Base-by-base conservation (phyloP, 2,113 vertebrate genomes). In the Ceuthmochares aereus region DNA sequence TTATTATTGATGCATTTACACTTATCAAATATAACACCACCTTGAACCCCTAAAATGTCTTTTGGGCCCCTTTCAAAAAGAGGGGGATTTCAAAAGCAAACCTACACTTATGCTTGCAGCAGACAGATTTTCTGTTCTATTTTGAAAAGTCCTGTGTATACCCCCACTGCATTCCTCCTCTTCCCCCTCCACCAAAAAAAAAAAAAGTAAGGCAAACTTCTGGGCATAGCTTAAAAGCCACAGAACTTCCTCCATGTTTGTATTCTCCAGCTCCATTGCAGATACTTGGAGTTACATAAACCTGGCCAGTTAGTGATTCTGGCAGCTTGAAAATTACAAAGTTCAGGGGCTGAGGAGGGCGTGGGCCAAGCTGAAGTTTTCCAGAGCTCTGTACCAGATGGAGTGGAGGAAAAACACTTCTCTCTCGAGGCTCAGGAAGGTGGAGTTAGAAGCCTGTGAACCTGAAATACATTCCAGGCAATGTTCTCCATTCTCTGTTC, bases 281-380 rank as follows among this genome's bases (percentile, higher is more conserved):
- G 89, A 94, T 95, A 95, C 84, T 91, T 93, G 95, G 93, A 98
- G 84, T 97, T 92, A 95, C 76, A 91, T 93, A 95, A 98, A 96
- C 93, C 95, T 90, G 34, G 36, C 87, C 85, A 95, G 93, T 63
- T 89, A 87, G 95, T 34, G 87, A 97, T 95, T 94, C 94, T 96
- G 96, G 96, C 94, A 94, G 96, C 54, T 74, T 89, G 96, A 97
- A 96, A 96, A 94, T 90, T 80, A 85, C 86, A 87, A 97, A 96
- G 92, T 96, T 97, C 96, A 97, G 94, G 86, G 92, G 49, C 89
- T 43, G 73, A 89, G 78, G 90, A 96, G 45, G 58, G 91, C 0
- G 85, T 37, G 75, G 94, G 95, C 96, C 91, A 86, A 78, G 18
- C 82, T 97, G 93, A 93, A 97, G 89, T 95, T 96, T 91, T 97